phyloP scores from a whole-genome alignment of 2,888 invertebrate genomes.

The Parnassius glacialis region DNA sequence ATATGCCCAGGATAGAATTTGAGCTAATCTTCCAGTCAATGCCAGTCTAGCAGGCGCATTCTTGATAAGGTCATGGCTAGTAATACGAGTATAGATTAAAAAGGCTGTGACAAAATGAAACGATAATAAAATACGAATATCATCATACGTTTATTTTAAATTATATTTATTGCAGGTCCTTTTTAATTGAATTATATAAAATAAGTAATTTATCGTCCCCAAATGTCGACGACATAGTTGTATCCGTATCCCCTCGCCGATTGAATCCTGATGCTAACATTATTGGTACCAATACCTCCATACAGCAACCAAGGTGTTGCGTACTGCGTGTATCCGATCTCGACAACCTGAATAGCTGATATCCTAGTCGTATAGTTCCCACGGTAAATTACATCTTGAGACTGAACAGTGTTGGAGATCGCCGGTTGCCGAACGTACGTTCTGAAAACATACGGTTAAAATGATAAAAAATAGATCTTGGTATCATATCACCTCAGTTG shows the following conservation, averaged over 20 bases:
- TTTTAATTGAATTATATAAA: background rate
- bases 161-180: too few relatives aligned
- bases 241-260: conserved; percentile 56
- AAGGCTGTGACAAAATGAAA: too few relatives aligned
- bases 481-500: too few relatives aligned
- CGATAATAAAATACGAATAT: too few relatives aligned
- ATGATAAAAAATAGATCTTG: too few relatives aligned
- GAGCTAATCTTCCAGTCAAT: too few relatives aligned
- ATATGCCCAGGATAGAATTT: too few relatives aligned
- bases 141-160: too few relatives aligned
- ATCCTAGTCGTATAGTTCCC: conserved; percentile 51
- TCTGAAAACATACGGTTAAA: conserved; percentile 36
- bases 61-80: too few relatives aligned
- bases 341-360: conserved; percentile 48
- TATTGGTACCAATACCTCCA: conserved; percentile 46
- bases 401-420: conserved; percentile 48
- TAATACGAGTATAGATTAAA: too few relatives aligned
- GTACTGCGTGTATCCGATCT: conserved; percentile 56
- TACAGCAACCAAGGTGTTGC: conserved; percentile 43
- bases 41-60: too few relatives aligned
- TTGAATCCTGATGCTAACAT: conserved; percentile 53
- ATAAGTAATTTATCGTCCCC: conserved; percentile 42
- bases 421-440: conserved; percentile 42
- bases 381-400: conserved; percentile 54
- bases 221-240: conserved; percentile 57